Evolutionary conservation across 2,797 vertebrate genomes (phyloP).

Genomic region (Amazonetta brasiliensis): DNA sequence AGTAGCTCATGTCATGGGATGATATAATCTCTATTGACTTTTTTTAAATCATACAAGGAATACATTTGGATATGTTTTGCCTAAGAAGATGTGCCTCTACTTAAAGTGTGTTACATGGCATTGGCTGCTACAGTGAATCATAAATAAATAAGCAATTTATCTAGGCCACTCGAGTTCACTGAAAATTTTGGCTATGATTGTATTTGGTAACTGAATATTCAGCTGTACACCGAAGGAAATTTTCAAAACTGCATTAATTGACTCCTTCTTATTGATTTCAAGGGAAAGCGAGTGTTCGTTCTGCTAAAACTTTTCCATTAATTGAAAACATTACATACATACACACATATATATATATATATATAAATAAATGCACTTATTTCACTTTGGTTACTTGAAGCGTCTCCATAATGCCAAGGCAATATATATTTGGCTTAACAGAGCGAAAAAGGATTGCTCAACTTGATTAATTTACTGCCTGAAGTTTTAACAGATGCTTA

Average conservation of each 20-base stretch:
- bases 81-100: background rate
- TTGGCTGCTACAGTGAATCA: background rate
- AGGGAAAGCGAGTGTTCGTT: constrained; percentile 1
- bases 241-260: background rate
- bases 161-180: background rate
- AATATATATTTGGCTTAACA: constrained; percentile 16
- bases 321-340: background rate
- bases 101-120: background rate
- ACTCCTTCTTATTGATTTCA: background rate
- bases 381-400: background rate
- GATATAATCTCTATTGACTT: background rate
- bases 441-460: constrained; percentile 29
- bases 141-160: background rate
- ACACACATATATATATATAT: background rate
- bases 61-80: background rate
- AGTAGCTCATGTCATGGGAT: background rate
- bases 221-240: background rate
- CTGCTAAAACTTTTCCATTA: background rate
- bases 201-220: background rate
- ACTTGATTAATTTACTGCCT: background rate
- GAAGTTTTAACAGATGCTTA: background rate
- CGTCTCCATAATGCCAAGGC: background rate
- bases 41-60: background rate
- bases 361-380: background rate
- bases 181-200: background rate